Evolutionary conservation across 1,140 invertebrate genomes (phyloP).

Genomic region (Leptinotarsa defecta): DNA sequence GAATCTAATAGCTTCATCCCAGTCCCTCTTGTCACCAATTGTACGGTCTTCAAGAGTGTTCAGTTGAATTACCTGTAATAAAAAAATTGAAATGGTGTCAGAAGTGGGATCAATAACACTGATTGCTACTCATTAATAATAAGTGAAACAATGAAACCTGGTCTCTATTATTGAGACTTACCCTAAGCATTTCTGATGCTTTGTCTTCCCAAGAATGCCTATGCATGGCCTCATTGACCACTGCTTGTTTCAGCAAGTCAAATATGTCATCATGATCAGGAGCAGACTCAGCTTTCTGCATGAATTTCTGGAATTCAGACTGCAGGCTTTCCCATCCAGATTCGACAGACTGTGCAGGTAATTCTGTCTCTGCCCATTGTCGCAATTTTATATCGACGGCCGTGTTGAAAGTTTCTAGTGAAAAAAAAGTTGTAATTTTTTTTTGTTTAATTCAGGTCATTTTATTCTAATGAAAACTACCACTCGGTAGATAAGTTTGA

Average conservation of each 20-base stretch:
- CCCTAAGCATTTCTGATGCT: slow-evolving; percentile 73
- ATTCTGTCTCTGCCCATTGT: slow-evolving; percentile 90
- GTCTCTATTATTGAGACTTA: background rate
- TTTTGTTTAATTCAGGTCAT: background rate
- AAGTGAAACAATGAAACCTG: slow-evolving; percentile 2
- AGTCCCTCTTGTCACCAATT: slow-evolving; percentile 89
- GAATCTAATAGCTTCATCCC: slow-evolving; percentile 92
- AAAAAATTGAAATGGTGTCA: slow-evolving; percentile 2
- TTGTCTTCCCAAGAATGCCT: slow-evolving; percentile 95
- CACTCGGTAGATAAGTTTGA: too few species aligned
- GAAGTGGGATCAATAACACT: background rate
- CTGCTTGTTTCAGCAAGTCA: slow-evolving; percentile 85
- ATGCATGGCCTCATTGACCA: slow-evolving; percentile 83
- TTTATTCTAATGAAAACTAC: too few species aligned
- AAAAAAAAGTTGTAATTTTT: slow-evolving; percentile 25
- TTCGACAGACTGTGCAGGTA: slow-evolving; percentile 85
- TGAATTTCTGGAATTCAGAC: slow-evolving; percentile 82
- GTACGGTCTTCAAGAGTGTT: slow-evolving; percentile 93
- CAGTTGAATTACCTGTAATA: slow-evolving; percentile 82
- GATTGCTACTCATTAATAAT: background rate
- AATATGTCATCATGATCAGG: slow-evolving; percentile 88
- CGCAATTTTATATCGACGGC: slow-evolving; percentile 94
- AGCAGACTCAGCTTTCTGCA: slow-evolving; percentile 72
- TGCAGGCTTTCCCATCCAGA: slow-evolving; percentile 83
- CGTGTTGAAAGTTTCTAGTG: slow-evolving; percentile 90